phyloP scores from a whole-genome alignment of 2,797 vertebrate species.

The Knipowitschia caucasica region DNA sequence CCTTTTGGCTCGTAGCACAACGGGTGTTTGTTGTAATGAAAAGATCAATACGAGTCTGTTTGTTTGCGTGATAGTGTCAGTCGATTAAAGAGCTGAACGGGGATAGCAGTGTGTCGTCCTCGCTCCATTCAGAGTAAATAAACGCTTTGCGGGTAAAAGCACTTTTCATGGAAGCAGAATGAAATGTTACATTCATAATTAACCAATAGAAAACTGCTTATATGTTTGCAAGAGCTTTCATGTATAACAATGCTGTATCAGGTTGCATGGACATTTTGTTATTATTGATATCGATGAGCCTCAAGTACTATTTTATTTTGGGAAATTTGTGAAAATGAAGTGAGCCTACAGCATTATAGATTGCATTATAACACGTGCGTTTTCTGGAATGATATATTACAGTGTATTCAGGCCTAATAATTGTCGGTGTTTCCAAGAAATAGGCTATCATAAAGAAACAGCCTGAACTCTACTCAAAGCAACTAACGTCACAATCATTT shows the following conservation, averaged over 20 bases:
- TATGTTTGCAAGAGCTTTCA: neutral
- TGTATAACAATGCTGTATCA: neutral
- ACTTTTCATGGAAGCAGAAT: neutral
- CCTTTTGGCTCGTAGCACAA: constrained; percentile 69
- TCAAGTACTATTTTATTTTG: too few relatives aligned
- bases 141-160: constrained; percentile 15
- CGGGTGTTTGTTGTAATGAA: constrained; percentile 77
- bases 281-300: neutral
- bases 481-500: constrained; percentile 42
- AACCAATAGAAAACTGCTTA: constrained; percentile 27
- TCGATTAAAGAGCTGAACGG: constrained; percentile 74
- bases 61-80: constrained; percentile 83
- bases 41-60: constrained; percentile 84
- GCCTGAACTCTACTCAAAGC: constrained; percentile 33
- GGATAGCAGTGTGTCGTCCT: constrained; percentile 23
- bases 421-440: constrained; percentile 10
- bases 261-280: neutral
- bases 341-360: neutral
- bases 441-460: constrained; percentile 9
- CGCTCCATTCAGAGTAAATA: constrained; percentile 16
- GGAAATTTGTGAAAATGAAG: too few relatives aligned
- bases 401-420: neutral
- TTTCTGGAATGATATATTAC: neutral
- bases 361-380: neutral
- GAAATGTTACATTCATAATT: constrained; percentile 42